Evolutionary conservation across 2,113 vertebrate genomes (phyloP).

Genomic region (Melierax canorus): DNA sequence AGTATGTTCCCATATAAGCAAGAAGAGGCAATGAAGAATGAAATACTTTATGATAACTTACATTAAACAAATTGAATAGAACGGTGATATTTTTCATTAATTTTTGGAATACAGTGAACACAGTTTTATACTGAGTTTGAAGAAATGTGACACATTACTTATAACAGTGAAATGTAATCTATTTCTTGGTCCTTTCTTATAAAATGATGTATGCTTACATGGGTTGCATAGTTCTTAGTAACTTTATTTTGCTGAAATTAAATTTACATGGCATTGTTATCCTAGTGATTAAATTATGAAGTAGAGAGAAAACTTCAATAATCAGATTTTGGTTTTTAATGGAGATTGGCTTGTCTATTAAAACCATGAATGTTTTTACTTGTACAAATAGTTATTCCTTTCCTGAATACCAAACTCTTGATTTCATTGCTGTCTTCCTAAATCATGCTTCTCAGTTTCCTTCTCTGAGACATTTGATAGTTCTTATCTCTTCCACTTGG

Average conservation of each 20-base stretch:
- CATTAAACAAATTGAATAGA: background rate
- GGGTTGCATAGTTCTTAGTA: background rate
- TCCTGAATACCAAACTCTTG: background rate
- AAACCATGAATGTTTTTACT: background rate
- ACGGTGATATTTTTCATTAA: background rate
- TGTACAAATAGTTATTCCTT: background rate
- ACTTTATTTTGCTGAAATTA: slow-evolving; percentile 20
- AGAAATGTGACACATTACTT: background rate
- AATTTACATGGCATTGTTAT: background rate
- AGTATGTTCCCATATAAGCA: background rate
- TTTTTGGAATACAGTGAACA: background rate
- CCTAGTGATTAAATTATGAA: background rate
- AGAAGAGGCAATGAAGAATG: background rate
- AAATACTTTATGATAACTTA: background rate
- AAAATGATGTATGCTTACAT: background rate
- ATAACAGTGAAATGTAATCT: background rate
- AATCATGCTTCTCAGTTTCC: background rate
- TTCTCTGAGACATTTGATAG: background rate
- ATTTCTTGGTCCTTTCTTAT: background rate
- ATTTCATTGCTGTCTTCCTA: background rate
- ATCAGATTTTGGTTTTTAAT: background rate
- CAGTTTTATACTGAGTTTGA: background rate
- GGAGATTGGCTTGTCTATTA: background rate
- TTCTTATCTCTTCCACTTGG: background rate
- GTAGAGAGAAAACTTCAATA: background rate